Base-by-base conservation (phyloP, 2,888 invertebrate genomes). In the Tinea trinotella region DNA sequence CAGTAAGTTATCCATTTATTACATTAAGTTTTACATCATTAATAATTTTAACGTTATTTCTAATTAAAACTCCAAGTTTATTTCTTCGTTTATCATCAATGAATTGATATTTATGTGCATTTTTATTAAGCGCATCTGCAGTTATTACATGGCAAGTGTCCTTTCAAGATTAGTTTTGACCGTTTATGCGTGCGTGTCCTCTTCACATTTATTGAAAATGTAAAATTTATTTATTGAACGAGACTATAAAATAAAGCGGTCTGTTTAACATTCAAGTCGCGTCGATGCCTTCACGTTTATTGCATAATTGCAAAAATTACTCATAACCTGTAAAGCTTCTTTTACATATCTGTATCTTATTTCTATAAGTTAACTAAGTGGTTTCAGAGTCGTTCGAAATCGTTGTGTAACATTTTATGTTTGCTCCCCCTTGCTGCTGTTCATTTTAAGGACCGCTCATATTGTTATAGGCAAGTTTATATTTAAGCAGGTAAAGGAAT, bases 221-320 rank as follows among this genome's bases (percentile, higher is more conserved):
- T 50, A 18, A 64, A 60, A 59, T 65, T 57, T 62, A 61, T 75
- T 82, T 79, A 83, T 77, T 72, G 75, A 61, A 68, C 77, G 64
- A 68, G 69, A 67, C 71, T 59, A 79, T 83, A 81, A 82, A 77
- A 71, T 68, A 70, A 73, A 74, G 74, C 74, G 74, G 72, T 72
- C 75, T 75, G 74, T 80, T 81, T 75, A 74, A 69, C 68, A 70
- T 74, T 17, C 46, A 46, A 46, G 9, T 46, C 18, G 7, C n/a
- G 19, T 46, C 46, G 19, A 46, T 12, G 46, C 7, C 19, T 46
- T 12, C 46, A 6, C 46, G 19, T 46, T 46, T 46, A 46, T 46
- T 80, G 70, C 74, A 72, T 77, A 77, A 82, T 74, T 71, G 69
- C 70, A 61, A 40, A 48, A 48, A 48, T 18, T 48, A 48, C 48